Base-by-base conservation (phyloP, 2,888 invertebrate genomes). In the Sinotaia quadrata region DNA sequence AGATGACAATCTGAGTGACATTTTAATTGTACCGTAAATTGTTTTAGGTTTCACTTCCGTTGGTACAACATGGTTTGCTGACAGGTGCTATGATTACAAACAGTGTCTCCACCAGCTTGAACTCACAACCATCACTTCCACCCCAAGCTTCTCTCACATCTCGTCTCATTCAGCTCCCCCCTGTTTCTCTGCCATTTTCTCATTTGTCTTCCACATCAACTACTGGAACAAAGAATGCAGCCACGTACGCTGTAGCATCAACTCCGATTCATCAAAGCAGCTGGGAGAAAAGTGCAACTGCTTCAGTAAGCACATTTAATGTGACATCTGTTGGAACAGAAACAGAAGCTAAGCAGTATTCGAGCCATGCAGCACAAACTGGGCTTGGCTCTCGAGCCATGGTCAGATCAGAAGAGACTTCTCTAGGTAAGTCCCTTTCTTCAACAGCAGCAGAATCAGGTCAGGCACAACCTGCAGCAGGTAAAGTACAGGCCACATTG, bases 301-400 rank as follows among this genome's bases (percentile, higher is more conserved):
- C 18, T 47, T 1, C 47, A 15, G 47, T n/a, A 18, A 21, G n/a
- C 21, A 18, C 12, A 34, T 36, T 29, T 21, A 51, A 63, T 15
- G 56, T 37, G 27, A 54, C 47, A 5, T 65, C 65, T 8, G 47
- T 65, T 7, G 65, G 65, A 36, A 65, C 65, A 12, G 65, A 29
- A 10, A 65, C 65, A 12, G 65, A 65, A 15, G 33, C 31, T n/a
- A 44, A 52, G 24, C 56, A 47, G 21, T 65, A 21, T n/a, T 33
- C 54, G 18, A 56, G 65, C 44, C 65, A 65, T 4, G 65, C 56
- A 1, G 65, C 65, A 12, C 65, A 65, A 56, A 56, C 56, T 21
- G 56, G 27, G 24, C 33, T 12, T 47, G 47, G 18, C 21, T 21
- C 47, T 4, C 21, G 21, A 12, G 47, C 24, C 3, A 7, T 24